A percentile compares a stretch with the other conserved stretches of the same genome.
Conservation (phyloP, 1,140 invertebrate genomes). For the Lerema accius region DNA sequence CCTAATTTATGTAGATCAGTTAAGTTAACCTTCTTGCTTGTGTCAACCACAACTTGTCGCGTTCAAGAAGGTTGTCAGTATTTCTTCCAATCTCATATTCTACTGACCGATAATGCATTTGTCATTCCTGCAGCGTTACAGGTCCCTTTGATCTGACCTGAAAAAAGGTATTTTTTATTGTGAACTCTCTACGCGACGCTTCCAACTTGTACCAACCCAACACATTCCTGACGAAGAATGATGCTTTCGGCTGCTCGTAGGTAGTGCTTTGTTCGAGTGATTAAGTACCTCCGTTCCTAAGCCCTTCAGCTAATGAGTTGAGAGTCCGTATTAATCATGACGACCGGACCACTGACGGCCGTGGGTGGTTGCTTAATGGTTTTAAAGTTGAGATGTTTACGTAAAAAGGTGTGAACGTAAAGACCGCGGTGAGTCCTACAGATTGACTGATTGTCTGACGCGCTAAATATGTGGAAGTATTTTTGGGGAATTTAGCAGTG, state of each 20-base stretch:
- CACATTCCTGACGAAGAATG: slow-evolving; percentile 81
- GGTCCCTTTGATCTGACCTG: too few species aligned
- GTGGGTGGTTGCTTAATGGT: slow-evolving; percentile 69
- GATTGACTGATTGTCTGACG: slow-evolving; percentile 22
- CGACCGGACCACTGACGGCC: slow-evolving; percentile 60
- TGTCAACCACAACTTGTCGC: too few species aligned
- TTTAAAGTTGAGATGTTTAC: slow-evolving; percentile 61
- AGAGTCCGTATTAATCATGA: slow-evolving; percentile 80
- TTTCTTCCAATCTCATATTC: too few species aligned
- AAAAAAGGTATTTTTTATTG: not conserved
- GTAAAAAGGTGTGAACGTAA: slow-evolving; percentile 53
- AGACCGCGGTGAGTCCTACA: slow-evolving; percentile 37
- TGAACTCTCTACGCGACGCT: slow-evolving; percentile 35
- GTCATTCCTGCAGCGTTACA: too few species aligned
- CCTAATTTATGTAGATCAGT: too few species aligned
- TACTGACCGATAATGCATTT: too few species aligned
- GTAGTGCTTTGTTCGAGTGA: slow-evolving; percentile 81
- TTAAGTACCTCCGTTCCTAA: slow-evolving; percentile 77
- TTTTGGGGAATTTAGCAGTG: not conserved
- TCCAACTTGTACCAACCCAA: slow-evolving; percentile 43
- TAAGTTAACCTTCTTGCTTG: too few species aligned
- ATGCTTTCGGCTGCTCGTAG: slow-evolving; percentile 79
- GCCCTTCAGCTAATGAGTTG: slow-evolving; percentile 81
- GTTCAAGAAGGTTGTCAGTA: too few species aligned
- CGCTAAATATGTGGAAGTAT: slow-evolving; percentile 3